A percentile compares a stretch with the other conserved stretches of the same genome.
phyloP scores from a whole-genome alignment of 2,888 invertebrate genomes.

The Epistrophe eligans region DNA sequence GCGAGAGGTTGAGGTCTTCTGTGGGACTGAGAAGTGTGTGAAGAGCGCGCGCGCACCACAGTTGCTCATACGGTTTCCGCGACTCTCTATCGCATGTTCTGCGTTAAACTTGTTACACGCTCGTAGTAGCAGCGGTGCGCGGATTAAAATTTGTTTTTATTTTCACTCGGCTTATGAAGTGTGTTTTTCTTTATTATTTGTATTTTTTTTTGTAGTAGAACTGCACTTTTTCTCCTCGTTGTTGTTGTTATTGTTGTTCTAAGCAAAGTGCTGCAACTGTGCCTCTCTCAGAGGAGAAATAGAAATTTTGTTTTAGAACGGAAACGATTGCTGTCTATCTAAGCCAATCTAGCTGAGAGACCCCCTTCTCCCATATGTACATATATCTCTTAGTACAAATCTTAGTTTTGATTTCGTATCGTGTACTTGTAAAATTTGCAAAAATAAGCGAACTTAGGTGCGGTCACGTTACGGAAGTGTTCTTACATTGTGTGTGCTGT shows the following conservation, averaged over 20 bases:
- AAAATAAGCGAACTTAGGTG: conserved; percentile 65
- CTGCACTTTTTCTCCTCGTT: conserved; percentile 26
- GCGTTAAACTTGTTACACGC: conserved; percentile 65
- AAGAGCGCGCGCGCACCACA: conserved; percentile 73
- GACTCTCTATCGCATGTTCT: conserved; percentile 60
- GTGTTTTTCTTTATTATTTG: not conserved
- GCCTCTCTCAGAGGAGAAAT: conserved; percentile 37
- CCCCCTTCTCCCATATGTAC: not conserved
- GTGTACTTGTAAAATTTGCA: conserved; percentile 64
- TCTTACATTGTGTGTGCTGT: conserved; percentile 27
- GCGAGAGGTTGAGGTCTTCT: conserved; percentile 56
- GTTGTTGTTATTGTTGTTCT: conserved; percentile 20
- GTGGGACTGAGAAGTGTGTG: conserved; percentile 47
- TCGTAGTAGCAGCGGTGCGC: conserved; percentile 34
- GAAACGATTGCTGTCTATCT: conserved; percentile 44
- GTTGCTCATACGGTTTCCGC: conserved; percentile 70
- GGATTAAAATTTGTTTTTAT: conserved; percentile 47
- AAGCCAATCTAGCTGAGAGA: not conserved
- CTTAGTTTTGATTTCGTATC: conserved; percentile 58
- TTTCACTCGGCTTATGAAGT: conserved; percentile 15
- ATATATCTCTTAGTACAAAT: conserved; percentile 13
- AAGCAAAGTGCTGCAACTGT: conserved; percentile 28
- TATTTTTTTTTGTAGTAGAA: conserved; percentile 7
- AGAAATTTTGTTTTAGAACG: conserved; percentile 68
- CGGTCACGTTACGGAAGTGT: conserved; percentile 73